Base-by-base conservation (phyloP, 2,113 vertebrate genomes). In the Corapipo altera region DNA sequence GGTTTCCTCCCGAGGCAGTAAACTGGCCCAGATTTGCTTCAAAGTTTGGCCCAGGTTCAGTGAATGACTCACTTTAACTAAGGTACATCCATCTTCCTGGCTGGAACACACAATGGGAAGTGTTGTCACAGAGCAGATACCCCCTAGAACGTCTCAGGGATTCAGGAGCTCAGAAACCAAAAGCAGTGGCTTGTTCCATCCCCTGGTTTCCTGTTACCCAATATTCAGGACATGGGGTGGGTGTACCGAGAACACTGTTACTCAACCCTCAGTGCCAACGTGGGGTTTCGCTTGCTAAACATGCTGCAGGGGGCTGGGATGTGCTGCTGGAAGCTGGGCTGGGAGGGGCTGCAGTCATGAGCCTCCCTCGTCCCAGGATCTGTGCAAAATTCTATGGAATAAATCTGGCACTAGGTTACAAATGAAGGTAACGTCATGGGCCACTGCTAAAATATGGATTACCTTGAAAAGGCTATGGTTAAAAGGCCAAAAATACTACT, bases 1-100 rank as follows among this genome's bases (percentile, higher is more conserved):
- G 95, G 92, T 96, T 94, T 95, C 79, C 93, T 96, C 95, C 90
- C 74, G 85, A 96, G 96, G 96, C 95, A 8, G 39, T 82, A 72
- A 95, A 94, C 88, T 93, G 93, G 96, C 95, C 95, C 88, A 94
- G 91, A 96, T 97, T 89, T 78, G 85, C 93, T 91, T 92, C 91
- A 58, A 86, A 89, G 91, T 92, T 95, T 97, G 96, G 96, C 96
- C 92, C 69, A 61, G 57, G 88, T 92, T 97, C 95, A 97, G 90
- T 14, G 91, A 94, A 92, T 95, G 95, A 96, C 95, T 97, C 93
- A 96, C 80, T 92, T 67, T 32, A 90, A 33, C 75, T 61, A 35
- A 96, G 96, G 88, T 95, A 95, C 92, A 96, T 96, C 94, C 96
- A 97, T 93, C 92, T 96, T 96, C 95, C 83, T 65, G 78, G 75